These are phyloP conservation scores for Thysanoteuthis rhombus DNA, from an alignment of 2,888 invertebrate species.

Conservation along the genomic window DNA sequence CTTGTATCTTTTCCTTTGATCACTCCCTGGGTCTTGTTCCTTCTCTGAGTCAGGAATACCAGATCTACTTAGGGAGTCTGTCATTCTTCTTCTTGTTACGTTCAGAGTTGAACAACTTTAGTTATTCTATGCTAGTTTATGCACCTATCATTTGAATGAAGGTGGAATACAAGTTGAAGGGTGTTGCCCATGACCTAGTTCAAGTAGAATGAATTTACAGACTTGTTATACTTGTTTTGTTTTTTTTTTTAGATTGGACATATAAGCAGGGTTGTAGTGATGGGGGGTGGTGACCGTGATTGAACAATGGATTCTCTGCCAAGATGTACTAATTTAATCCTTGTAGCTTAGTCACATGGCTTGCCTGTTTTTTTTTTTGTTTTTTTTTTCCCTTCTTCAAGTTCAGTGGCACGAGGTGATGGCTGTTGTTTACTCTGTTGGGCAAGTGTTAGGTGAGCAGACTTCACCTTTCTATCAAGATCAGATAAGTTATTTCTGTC, in stretches of 20 bases:
- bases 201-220: neutral
- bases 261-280: neutral
- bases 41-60: too few species aligned
- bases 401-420: neutral
- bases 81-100: too few species aligned
- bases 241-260: neutral
- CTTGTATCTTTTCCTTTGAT: too few species aligned
- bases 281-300: neutral
- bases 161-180: neutral
- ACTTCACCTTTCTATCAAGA: neutral
- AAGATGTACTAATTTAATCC: neutral
- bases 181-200: neutral
- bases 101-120: too few species aligned
- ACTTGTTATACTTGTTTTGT: neutral
- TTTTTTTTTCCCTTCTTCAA: neutral
- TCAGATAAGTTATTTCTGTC: neutral
- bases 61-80: too few species aligned
- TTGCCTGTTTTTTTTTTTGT: neutral
- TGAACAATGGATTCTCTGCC: neutral
- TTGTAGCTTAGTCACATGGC: neutral
- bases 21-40: too few species aligned
- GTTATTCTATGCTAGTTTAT: neutral
- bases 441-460: too few species aligned
- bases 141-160: neutral
- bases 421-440: neutral